Percentiles rank a stretch among this genome's conserved stretches.
phyloP scores from a whole-genome alignment of 2,797 vertebrate species.

The Syngnathus acus region DNA sequence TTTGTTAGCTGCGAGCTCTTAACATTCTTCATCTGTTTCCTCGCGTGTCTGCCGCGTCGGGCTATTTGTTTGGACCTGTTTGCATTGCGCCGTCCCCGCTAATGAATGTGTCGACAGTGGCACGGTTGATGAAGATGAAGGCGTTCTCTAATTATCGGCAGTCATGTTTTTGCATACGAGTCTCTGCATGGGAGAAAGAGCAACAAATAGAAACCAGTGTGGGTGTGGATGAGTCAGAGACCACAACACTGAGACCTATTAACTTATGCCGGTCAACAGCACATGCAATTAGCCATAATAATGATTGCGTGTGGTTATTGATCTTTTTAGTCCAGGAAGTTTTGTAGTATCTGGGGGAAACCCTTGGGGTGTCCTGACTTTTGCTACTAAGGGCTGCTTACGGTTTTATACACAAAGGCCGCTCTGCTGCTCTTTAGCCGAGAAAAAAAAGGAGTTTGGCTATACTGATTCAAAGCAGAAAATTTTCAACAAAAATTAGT shows the following conservation, averaged over 20 bases:
- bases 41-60: constrained; percentile 64
- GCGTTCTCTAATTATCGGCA: constrained; percentile 40
- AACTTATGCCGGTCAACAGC: constrained; percentile 57
- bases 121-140: constrained; percentile 38
- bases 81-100: constrained; percentile 43
- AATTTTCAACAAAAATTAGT: too few species aligned
- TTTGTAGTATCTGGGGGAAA: constrained; percentile 15
- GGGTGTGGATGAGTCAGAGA: constrained; percentile 61
- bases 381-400: neutral
- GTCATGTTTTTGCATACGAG: constrained; percentile 35
- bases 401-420: neutral
- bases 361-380: neutral
- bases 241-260: constrained; percentile 54
- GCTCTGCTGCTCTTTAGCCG: neutral
- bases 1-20: constrained; percentile 76
- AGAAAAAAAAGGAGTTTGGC: neutral
- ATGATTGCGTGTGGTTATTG: constrained; percentile 22
- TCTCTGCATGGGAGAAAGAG: constrained; percentile 42
- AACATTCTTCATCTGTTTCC: constrained; percentile 76
- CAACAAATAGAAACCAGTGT: constrained; percentile 59
- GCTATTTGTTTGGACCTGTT: constrained; percentile 65
- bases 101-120: constrained; percentile 35
- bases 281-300: constrained; percentile 51
- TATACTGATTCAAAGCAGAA: too few species aligned
- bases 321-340: neutral